Evolutionary conservation across 2,888 invertebrate species (phyloP).

Genomic region (Drosophila meridionalis): DNA sequence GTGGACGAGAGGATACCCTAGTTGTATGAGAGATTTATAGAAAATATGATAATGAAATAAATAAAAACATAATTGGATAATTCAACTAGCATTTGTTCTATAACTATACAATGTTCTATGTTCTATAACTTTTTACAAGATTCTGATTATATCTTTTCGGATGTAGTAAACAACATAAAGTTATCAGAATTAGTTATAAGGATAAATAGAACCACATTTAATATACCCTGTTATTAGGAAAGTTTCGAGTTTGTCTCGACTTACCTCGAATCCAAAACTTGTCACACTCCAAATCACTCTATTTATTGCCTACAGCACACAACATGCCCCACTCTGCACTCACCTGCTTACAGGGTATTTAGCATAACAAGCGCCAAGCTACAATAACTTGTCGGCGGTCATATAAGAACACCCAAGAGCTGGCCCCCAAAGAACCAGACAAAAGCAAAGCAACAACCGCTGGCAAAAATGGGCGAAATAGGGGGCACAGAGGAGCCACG

Average conservation of each 20-base stretch:
- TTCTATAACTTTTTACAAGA: too few species aligned
- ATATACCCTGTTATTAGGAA: too few species aligned
- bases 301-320: too few species aligned
- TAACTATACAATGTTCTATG: too few species aligned
- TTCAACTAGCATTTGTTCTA: too few species aligned
- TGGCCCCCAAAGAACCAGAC: slow-evolving; percentile 55
- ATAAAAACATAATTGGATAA: background rate
- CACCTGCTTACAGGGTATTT: slow-evolving; percentile 36
- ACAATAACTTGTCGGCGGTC: slow-evolving; percentile 70
- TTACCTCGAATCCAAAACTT: too few species aligned
- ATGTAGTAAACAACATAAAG: too few species aligned
- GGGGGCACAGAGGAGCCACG: slow-evolving; percentile 15
- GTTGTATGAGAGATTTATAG: background rate
- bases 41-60: background rate
- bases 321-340: background rate
- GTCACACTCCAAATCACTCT: too few species aligned
- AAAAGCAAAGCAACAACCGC: slow-evolving; percentile 79
- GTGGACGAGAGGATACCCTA: background rate
- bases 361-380: slow-evolving; percentile 36
- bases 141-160: too few species aligned
- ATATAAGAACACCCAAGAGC: slow-evolving; percentile 76
- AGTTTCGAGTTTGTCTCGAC: too few species aligned
- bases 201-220: too few species aligned
- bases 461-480: slow-evolving; percentile 70
- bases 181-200: too few species aligned